Evolutionary conservation across 1,140 invertebrate genomes (phyloP).

Genomic region (Drosophila teissieri): DNA sequence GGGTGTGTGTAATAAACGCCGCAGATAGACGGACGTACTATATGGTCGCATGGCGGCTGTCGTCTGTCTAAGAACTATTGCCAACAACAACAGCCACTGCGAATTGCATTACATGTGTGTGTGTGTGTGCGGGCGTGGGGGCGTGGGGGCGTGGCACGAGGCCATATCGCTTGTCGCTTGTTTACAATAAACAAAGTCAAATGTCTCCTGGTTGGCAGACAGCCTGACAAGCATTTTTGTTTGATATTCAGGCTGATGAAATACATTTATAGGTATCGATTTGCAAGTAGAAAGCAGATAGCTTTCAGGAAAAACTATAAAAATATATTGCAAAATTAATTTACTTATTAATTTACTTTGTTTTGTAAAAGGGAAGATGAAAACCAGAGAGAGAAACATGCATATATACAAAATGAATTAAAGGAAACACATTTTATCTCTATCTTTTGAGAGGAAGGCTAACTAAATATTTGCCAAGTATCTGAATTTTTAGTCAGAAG

Average conservation of each 20-base stretch:
- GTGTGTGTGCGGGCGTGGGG: background rate
- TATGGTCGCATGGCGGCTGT: constrained; percentile 51
- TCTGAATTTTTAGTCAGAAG: background rate
- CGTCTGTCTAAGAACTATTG: constrained; percentile 69
- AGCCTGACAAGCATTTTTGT: constrained; percentile 62
- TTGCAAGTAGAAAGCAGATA: background rate
- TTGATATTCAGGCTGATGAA: constrained; percentile 61
- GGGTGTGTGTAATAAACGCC: constrained; percentile 33
- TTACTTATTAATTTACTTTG: background rate
- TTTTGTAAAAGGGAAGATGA: background rate
- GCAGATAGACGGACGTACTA: constrained; percentile 49
- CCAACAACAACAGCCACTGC: constrained; percentile 52
- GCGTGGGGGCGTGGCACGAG: constrained; percentile 35
- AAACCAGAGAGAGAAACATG: background rate
- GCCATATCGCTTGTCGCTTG: constrained; percentile 66
- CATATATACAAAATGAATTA: no score
- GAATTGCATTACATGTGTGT: constrained; percentile 68
- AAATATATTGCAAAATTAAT: background rate
- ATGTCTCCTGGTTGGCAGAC: constrained; percentile 64
- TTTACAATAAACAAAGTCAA: constrained; percentile 80
- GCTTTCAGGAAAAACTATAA: background rate
- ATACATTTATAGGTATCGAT: constrained; percentile 30
- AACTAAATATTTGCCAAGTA: background rate
- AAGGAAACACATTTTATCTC: no score
- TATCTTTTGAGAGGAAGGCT: no score